Percentiles rank a stretch among this genome's conserved stretches.
Conservation (phyloP, 2,797 vertebrate genomes). For the Onychomys torridus region DNA sequence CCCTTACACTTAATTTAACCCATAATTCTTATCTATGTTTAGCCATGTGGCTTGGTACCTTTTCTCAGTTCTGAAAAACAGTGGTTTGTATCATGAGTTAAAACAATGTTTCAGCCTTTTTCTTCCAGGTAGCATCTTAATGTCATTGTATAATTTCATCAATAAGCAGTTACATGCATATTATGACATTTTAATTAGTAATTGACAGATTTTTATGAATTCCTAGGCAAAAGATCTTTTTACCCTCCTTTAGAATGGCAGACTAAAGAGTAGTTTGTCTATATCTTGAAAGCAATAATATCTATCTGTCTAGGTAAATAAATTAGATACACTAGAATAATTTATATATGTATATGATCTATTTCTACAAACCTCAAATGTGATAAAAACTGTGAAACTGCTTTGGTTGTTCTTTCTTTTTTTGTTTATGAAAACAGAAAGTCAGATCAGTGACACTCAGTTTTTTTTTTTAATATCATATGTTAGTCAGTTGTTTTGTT, state of each 20-base stretch:
- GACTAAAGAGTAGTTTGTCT: background rate
- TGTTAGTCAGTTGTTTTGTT: background rate
- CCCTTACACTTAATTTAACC: too few relatives aligned
- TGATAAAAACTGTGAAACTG: background rate
- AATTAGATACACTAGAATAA: too few relatives aligned
- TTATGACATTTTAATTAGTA: background rate
- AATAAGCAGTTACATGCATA: background rate
- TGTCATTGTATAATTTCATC: too few relatives aligned
- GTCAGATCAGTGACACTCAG: background rate
- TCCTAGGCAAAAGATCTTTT: background rate
- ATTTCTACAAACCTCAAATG: background rate
- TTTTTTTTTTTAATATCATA: background rate
- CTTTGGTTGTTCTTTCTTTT: background rate
- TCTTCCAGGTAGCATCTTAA: too few relatives aligned
- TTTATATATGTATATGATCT: too few relatives aligned
- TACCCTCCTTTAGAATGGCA: background rate
- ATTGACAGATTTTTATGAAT: background rate
- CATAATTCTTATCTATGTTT: too few relatives aligned
- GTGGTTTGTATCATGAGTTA: too few relatives aligned
- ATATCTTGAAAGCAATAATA: background rate
- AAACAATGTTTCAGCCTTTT: too few relatives aligned
- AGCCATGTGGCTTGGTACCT: too few relatives aligned
- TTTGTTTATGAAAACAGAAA: background rate
- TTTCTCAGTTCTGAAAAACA: too few relatives aligned
- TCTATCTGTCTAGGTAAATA: too few relatives aligned